Conservation (phyloP, 2,113 vertebrate species). For the Sylvietta virens region DNA sequence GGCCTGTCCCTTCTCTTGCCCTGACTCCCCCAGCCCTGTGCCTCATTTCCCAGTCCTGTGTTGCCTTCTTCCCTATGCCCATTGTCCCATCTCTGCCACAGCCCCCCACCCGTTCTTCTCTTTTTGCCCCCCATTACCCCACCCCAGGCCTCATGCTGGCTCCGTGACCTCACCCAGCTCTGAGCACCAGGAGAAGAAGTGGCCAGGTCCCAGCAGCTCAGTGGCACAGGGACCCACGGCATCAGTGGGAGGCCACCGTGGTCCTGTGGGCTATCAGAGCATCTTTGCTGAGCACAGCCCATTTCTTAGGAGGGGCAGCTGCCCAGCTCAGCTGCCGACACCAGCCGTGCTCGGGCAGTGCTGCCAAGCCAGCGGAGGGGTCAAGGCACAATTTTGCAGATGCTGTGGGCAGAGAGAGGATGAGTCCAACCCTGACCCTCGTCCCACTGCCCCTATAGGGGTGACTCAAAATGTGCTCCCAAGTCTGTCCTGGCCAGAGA, state of each 20-base stretch:
- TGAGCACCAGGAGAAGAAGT: not conserved
- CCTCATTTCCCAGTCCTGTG: not conserved
- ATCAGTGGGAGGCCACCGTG: not conserved
- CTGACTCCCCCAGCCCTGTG: not conserved
- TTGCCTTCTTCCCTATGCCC: not conserved
- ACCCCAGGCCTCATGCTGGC: not conserved
- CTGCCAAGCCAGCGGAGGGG: not conserved
- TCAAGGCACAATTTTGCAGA: not conserved
- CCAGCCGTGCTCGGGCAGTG: accelerated
- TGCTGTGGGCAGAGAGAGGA: not conserved
- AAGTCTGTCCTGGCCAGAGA: not conserved
- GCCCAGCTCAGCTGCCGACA: not conserved
- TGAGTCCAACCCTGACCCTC: not conserved
- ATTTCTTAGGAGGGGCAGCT: not conserved
- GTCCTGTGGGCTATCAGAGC: not conserved
- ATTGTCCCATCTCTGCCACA: not conserved
- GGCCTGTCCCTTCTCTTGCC: not conserved
- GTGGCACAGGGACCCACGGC: not conserved
- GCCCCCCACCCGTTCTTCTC: not conserved
- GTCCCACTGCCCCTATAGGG: not conserved
- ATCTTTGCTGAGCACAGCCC: not conserved
- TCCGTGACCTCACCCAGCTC: not conserved
- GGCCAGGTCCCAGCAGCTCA: not conserved
- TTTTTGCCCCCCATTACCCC: not conserved
- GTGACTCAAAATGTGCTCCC: not conserved